These are phyloP conservation scores for Grapholita molesta DNA, from an alignment of 1,140 invertebrate genomes.

Conservation along the genomic window DNA sequence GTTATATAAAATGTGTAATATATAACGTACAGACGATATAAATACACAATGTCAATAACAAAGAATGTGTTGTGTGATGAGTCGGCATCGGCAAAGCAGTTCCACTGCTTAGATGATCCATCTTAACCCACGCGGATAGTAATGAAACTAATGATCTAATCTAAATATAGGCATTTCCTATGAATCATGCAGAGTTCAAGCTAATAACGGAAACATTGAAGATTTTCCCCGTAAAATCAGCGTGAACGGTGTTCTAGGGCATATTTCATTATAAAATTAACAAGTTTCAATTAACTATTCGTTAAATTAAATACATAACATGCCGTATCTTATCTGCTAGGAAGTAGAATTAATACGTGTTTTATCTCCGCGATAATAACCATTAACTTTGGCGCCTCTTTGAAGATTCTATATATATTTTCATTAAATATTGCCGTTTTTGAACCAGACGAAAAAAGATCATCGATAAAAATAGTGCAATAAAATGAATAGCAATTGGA, in stretches of 20 bases:
- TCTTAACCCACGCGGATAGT: background rate
- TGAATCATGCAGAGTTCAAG: background rate
- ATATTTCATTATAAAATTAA: background rate
- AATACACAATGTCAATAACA: no score
- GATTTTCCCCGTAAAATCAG: background rate
- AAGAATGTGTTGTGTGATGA: no score
- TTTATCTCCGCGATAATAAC: background rate
- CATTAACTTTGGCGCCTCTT: background rate
- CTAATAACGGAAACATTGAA: background rate
- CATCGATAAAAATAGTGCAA: background rate
- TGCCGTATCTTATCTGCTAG: background rate
- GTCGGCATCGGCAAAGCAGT: background rate
- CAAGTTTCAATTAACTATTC: constrained; percentile 2
- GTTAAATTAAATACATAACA: background rate
- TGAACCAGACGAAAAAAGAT: background rate
- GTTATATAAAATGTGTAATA: no score
- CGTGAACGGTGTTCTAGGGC: background rate
- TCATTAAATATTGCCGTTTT: background rate
- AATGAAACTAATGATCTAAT: no score
- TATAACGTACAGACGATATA: no score
- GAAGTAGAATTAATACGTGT: constrained; percentile 13
- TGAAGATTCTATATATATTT: background rate
- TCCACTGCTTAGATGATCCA: background rate
- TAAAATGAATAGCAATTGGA: background rate
- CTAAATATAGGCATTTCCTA: background rate